Conservation (phyloP, 1,140 invertebrate species). For the Lordiphosa clarofinis region DNA sequence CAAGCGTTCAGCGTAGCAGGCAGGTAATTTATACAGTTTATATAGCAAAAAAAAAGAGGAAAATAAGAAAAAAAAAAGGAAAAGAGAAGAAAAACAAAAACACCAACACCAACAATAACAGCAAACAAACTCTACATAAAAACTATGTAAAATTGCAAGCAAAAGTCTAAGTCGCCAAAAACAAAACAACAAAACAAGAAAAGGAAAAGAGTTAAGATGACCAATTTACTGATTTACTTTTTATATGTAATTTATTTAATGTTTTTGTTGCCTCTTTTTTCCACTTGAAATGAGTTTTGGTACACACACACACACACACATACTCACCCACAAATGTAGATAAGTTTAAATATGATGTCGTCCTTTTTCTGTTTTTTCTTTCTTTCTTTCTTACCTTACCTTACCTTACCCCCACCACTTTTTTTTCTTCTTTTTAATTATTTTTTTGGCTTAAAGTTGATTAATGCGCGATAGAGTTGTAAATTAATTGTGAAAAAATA, state of each 20-base stretch:
- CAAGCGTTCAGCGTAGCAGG: constrained; percentile 68
- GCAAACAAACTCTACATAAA: too few relatives aligned
- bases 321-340: too few relatives aligned
- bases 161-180: constrained; percentile 15
- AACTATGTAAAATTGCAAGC: constrained; percentile 7
- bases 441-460: constrained; percentile 38
- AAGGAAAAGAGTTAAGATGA: background rate
- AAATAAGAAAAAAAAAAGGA: constrained; percentile 28
- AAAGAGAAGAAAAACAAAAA: constrained; percentile 20
- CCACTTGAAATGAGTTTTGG: too few relatives aligned
- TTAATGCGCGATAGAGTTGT: constrained; percentile 34
- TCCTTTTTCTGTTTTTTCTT: background rate
- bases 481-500: constrained; percentile 48
- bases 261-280: constrained; percentile 2
- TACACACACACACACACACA: too few relatives aligned
- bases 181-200: constrained; percentile 18
- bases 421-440: constrained; percentile 5
- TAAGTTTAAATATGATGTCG: too few relatives aligned
- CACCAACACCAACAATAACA: constrained; percentile 21
- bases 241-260: too few relatives aligned
- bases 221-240: too few relatives aligned
- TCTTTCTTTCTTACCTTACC: background rate
- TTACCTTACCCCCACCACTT: background rate
- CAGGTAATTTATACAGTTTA: constrained; percentile 72
- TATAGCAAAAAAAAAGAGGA: constrained; percentile 51